Base-by-base conservation (phyloP, 2,113 vertebrate genomes). In the Pachyramphus minor region DNA sequence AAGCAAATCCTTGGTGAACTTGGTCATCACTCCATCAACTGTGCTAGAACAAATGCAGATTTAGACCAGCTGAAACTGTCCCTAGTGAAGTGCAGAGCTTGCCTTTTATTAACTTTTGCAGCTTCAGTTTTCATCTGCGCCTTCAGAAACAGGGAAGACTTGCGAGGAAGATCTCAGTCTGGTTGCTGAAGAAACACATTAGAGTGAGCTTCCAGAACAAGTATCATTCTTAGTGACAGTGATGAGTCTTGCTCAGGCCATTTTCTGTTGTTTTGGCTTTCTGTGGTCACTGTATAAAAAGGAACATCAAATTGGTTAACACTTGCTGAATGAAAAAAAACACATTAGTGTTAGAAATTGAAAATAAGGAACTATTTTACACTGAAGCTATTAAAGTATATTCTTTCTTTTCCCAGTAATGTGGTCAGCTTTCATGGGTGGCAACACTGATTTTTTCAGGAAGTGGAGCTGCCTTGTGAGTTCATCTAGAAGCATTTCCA, bases 241-340 rank as follows among this genome's bases (percentile, higher is more conserved):
- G 41, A 42, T 76, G 25, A 83, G 27, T 79, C 45, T 76, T 74
- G 30, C 47, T 94, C n/a, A 66, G 80, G 55, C 58, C 2, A 5
- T 87, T 91, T 93, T 68, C 84, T 41, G 28, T 92, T 72, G 39
- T 68, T 89, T 78, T 55, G 68, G 30, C 63, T 86, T 86, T 81
- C 42, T 69, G 39, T 47, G 69, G 35, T 92, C 37, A 9, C 18
- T 55, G 33, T 25, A 28, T 77, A 27, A 77, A 76, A 84, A 86
- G 19, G 24, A 81, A 7, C 67, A 87, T 80, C 72, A 85, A 59
- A 71, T 6, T 35, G 44, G 23, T 7, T 89, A 69, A 33, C 12
- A 20, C 27, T 59, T 83, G 64, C 23, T 55, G 62, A 73, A 35
- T 67, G 71, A 83, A 91, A 67, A 74, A 74, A 53, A 71, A 27